phyloP scores from a whole-genome alignment of 2,797 vertebrate genomes.

The Sebastes melanostomus region DNA sequence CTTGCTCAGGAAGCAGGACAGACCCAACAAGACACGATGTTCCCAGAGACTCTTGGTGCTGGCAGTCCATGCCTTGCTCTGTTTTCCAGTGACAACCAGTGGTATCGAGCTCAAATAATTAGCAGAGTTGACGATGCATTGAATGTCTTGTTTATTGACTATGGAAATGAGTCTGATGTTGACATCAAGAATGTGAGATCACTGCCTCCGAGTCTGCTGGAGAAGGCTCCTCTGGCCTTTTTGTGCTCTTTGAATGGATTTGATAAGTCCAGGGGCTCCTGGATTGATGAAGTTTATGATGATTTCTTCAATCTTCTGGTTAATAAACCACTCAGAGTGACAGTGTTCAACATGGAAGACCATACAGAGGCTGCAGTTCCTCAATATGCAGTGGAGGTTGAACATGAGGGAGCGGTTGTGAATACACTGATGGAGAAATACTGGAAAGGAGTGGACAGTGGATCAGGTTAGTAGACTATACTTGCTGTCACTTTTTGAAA shows the following conservation, averaged over 20 bases:
- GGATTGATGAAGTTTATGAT: slow-evolving; percentile 79
- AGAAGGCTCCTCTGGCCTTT: slow-evolving; percentile 84
- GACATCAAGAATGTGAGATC: slow-evolving; percentile 70
- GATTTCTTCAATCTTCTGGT: slow-evolving; percentile 80
- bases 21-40: slow-evolving; percentile 8
- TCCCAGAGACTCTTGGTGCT: slow-evolving; percentile 47
- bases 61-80: slow-evolving; percentile 84
- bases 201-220: slow-evolving; percentile 77
- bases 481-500: neutral
- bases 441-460: slow-evolving; percentile 58
- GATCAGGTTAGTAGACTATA: slow-evolving; percentile 36
- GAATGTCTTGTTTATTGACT: slow-evolving; percentile 85
- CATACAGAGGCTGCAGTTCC: slow-evolving; percentile 3
- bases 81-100: slow-evolving; percentile 80
- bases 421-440: slow-evolving; percentile 75
- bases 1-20: slow-evolving; percentile 79
- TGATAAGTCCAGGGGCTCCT: slow-evolving; percentile 73
- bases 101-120: slow-evolving; percentile 86
- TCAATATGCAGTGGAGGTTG: neutral
- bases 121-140: slow-evolving; percentile 37
- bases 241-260: slow-evolving; percentile 86
- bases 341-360: slow-evolving; percentile 56
- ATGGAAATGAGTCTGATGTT: slow-evolving; percentile 83
- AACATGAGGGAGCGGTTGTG: neutral
- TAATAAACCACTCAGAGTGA: slow-evolving; percentile 80